phyloP scores from a whole-genome alignment of 92 coral and sea anemone genomes.

The Epizoanthus rinbou region DNA sequence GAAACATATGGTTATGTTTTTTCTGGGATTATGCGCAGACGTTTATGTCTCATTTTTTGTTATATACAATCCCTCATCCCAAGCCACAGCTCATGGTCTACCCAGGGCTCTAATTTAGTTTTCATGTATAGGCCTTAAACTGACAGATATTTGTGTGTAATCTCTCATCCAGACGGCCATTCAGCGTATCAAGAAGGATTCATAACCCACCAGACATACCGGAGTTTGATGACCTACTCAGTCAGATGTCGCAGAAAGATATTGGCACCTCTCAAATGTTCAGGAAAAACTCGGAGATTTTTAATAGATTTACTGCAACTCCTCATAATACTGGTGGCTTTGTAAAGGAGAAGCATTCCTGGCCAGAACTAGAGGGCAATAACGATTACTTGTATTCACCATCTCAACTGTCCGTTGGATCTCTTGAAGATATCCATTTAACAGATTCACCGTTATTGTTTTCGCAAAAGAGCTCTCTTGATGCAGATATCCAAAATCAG shows the following conservation, averaged over 20 bases:
- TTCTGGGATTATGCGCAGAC: too few relatives aligned
- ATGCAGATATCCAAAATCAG: not conserved
- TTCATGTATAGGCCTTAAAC: too few relatives aligned
- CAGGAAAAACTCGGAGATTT: constrained; percentile 55
- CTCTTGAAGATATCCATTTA: constrained; percentile 5
- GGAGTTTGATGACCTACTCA: constrained; percentile 62
- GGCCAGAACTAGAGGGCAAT: constrained; percentile 18
- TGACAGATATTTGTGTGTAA: not conserved
- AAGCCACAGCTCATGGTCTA: too few relatives aligned
- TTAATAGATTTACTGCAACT: constrained; percentile 9
- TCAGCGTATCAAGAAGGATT: constrained; percentile 27
- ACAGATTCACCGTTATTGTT: constrained; percentile 23
- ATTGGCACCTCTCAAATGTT: constrained; percentile 75
- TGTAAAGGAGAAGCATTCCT: not conserved
- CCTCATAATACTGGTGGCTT: not conserved
- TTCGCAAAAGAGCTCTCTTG: constrained; percentile 22
- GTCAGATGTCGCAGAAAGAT: constrained; percentile 74
- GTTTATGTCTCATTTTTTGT: too few relatives aligned
- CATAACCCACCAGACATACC: constrained; percentile 61
- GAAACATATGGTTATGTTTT: too few relatives aligned
- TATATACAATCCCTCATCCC: too few relatives aligned
- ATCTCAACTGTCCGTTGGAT: constrained; percentile 4
- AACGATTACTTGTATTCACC: not conserved
- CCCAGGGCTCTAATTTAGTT: too few relatives aligned
- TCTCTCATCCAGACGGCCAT: constrained; percentile 16